Base-by-base conservation (phyloP, 2,113 vertebrate genomes). In the Mesocricetus auratus region DNA sequence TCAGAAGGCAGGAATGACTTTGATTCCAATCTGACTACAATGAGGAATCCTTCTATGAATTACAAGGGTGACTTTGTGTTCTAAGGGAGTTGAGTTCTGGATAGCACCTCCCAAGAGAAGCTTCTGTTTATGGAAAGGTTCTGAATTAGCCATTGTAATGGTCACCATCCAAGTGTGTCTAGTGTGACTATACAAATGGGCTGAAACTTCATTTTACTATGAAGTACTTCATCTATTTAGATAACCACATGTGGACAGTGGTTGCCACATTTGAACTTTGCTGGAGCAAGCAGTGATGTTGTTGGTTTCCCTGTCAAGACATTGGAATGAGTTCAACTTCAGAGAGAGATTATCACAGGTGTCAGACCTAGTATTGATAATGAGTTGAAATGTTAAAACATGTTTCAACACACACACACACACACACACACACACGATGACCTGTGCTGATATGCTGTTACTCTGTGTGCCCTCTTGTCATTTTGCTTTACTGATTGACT, bases 401-500 rank as follows among this genome's bases (percentile, higher is more conserved):
- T 16, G 12, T 29, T 36, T 42, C 17, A n/a, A 89, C 4, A 50
- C 53, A 73, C 26, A 36, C n/a, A 74, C 4, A n/a, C n/a, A 12
- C 5, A 6, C 29, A 69, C 39, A 58, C 73, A 69, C 31, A 33
- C 42, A 31, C 16, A 7, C 15, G 22, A 15, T 15, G 45, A 58
- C 21, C 8, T 75, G 42, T 39, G 53, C 64, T 22, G 1, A 12
- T 26, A 24, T 3, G 7, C 31, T 26, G 53, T 8, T 24, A 50
- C 69, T 62, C 47, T 3, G 7, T 36, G 71, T 8, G 12, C 33
- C 10, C 26, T 36, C 24, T 50, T 73, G 45, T 26, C 19, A 1
- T 53, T 12, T n/a, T 3, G 0, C n/a, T 16, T 5, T 3, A 1
- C 22, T 0, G 3, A 21, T 31, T 33, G 64, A 42, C 39, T 79